Evolutionary conservation across 2,113 vertebrate species (phyloP), one percentile per base, ranked within the genome.

Genomic region (Irena cyanogastra): DNA sequence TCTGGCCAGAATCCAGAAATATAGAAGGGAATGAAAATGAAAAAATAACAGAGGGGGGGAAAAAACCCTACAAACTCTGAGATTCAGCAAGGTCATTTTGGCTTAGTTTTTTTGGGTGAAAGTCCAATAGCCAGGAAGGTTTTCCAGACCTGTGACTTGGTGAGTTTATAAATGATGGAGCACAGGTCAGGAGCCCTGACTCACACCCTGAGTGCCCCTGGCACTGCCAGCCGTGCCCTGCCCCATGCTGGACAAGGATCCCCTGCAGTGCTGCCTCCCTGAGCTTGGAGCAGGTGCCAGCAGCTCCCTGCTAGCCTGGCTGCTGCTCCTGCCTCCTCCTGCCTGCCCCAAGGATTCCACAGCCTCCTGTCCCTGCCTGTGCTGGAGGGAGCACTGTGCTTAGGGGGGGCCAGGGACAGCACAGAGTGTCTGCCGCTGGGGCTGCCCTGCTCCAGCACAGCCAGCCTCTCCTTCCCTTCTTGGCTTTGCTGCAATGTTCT

Each of bases 121-220:
- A 42, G 59, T 63, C 84, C 82, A 60, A 1, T 50, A 54, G 42
- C 39, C 9, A 2, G 35, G 64, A 49, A 50, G 42, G 24, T 53
- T 90, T 92, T 47, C 31, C 35, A 19, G 20, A 23, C 44, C 4
- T 1, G 2, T 15, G 30, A 7, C 8, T 63, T 17, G 56, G 10
- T 69, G 7, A 28, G 45, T 50, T 68, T 13, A 10, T 26, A 6
- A n/a, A 22, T 12, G 42, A 21, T 31, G 37, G 44, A 61, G 22
- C 13, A 1, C 7, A 42, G 56, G 16, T 71, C 0, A 28, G 28
- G 28, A 75, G 77, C 31, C 9, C 56, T 10, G 10, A 37, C 27
- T 49, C 30, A 4, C n/a, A 5, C 3, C 9, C 17, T 6, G 23
- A 23, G 2, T 45, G 37, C 3, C 26, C 1, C 0, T 44, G 53